Percentiles rank a stretch among this genome's conserved stretches.
These are phyloP conservation scores for Drepanosiphum platanoidis DNA, from an alignment of 2,888 invertebrate species.

Conservation along the genomic window DNA sequence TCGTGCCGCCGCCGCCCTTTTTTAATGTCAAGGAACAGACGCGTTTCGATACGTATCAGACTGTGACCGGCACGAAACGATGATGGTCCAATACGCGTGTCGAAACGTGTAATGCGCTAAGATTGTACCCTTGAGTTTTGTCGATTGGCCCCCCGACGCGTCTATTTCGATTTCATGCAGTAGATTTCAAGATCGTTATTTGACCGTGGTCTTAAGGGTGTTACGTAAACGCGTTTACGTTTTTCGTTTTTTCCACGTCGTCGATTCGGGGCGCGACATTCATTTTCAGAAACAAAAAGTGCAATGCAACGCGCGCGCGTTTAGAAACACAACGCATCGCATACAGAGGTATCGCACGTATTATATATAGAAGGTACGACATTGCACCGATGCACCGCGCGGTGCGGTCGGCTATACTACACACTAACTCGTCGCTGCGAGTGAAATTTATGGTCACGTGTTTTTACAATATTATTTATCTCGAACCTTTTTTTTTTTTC, in stretches of 20 bases:
- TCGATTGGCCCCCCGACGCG: neutral
- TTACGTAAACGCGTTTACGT: slow-evolving; percentile 22
- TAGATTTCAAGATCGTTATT: slow-evolving; percentile 40
- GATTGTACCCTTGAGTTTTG: slow-evolving; percentile 30
- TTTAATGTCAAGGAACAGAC: slow-evolving; percentile 14
- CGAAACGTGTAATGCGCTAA: slow-evolving; percentile 31
- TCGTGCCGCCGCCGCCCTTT: neutral
- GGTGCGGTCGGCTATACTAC: neutral
- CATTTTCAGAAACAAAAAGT: no score
- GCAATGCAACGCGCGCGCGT: no score
- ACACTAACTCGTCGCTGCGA: neutral
- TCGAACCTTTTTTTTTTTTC: neutral
- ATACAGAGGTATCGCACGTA: no score
- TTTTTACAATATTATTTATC: no score
- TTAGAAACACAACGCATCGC: no score
- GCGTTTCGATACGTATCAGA: slow-evolving; percentile 49
- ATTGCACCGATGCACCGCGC: no score
- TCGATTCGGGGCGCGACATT: no score
- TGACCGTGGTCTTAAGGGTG: slow-evolving; percentile 27
- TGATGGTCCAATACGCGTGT: slow-evolving; percentile 41
- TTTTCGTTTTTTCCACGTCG: no score
- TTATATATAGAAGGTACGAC: no score
- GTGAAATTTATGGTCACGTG: neutral
- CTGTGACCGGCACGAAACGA: slow-evolving; percentile 40
- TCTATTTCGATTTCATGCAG: slow-evolving; percentile 13